These are phyloP conservation scores for Phyllotreta cruciferae DNA, from an alignment of 2,888 invertebrate species.

Conservation along the genomic window DNA sequence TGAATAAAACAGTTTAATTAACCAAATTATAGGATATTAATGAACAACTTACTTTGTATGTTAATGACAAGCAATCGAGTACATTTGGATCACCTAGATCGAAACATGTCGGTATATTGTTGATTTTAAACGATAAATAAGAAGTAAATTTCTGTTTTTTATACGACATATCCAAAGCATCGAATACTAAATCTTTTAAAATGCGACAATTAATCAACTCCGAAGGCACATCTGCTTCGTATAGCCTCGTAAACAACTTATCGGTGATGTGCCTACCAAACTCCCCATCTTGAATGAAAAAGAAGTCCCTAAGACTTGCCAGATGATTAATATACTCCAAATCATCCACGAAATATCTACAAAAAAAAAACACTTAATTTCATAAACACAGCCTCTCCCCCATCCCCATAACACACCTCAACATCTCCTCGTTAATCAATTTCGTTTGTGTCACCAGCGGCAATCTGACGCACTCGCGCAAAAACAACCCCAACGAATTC, in stretches of 20 bases:
- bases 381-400: too few species aligned
- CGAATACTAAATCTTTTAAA: slow-evolving; percentile 70
- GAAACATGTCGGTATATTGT: slow-evolving; percentile 68
- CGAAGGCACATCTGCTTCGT: slow-evolving; percentile 69
- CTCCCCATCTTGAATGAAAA: slow-evolving; percentile 81
- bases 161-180: slow-evolving; percentile 73
- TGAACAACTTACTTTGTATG: slow-evolving; percentile 64
- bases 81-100: slow-evolving; percentile 72
- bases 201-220: slow-evolving; percentile 75
- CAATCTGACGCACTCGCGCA: slow-evolving; percentile 64
- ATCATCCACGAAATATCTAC: slow-evolving; percentile 69
- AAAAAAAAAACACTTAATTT: not conserved
- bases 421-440: slow-evolving; percentile 74
- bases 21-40: not conserved
- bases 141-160: slow-evolving; percentile 68
- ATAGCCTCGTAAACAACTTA: slow-evolving; percentile 72
- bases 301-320: slow-evolving; percentile 77
- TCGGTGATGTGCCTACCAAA: slow-evolving; percentile 76
- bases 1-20: too few species aligned
- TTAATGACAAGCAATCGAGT: slow-evolving; percentile 71
- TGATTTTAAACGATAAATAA: slow-evolving; percentile 69
- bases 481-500: slow-evolving; percentile 51
- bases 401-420: slow-evolving; percentile 56
- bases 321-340: slow-evolving; percentile 75
- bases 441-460: slow-evolving; percentile 74